Base-by-base conservation (phyloP, 2,113 vertebrate species). In the Morone saxatilis region DNA sequence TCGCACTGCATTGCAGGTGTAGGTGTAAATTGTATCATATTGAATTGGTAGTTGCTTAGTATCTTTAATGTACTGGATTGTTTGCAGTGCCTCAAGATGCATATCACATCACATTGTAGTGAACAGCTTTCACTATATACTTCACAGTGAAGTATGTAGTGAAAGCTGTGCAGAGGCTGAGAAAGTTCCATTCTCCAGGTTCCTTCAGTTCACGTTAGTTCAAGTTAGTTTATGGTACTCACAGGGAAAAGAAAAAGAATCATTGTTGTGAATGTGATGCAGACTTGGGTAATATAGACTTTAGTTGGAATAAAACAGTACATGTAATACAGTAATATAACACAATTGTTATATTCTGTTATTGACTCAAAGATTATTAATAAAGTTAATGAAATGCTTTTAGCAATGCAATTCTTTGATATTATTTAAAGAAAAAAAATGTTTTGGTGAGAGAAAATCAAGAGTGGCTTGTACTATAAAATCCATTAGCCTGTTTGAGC, bases 401-500 rank as follows among this genome's bases (percentile, higher is more conserved):
- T 6, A 12, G 65, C 3, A 31, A 41, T 50, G 19, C 20, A 59
- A 31, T 59, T 6, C 61, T 67, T 65, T 57, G 22, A 63, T 63
- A 43, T 41, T 1, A 13, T 65, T 5, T 43, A 6, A 8, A 41
- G 10, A 14, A 70, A n/a, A 65, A 31, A 59, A 6, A 62, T 0
- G 22, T 36, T 68, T 43, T 65, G 62, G 13, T 1, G 9, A 68
- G 41, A 51, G 43, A 76, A 79, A 57, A 73, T 57, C 19, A 16
- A 62, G 48, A 74, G 17, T 16, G 5, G 7, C 22, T 38, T 13
- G 36, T 59, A 40, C 51, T 68, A 38, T 61, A 76, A 83, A 59
- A 80, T 71, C 78, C 78, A 54, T 54, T 71, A 72, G 38, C 41
- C 19, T 59, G 53, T 53, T 40, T 65, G 61, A 80, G 60, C 40